Conservation (phyloP, 2,797 vertebrate genomes). For the Psittacula derbiana region DNA sequence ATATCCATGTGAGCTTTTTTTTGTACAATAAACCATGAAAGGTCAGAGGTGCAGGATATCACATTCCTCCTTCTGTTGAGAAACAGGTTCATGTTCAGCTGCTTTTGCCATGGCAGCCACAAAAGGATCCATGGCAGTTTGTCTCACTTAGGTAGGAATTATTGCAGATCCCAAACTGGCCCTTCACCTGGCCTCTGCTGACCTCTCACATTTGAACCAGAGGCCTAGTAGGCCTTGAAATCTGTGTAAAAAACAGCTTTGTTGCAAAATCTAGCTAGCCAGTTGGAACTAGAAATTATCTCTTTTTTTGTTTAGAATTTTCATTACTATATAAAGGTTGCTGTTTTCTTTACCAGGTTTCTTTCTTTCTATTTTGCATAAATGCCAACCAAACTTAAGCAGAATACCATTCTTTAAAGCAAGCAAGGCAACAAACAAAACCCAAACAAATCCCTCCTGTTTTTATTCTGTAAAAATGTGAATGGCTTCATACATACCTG, state of each 20-base stretch:
- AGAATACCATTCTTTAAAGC: not conserved
- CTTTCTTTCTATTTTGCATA: not conserved
- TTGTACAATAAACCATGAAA: not conserved
- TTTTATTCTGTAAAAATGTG: not conserved
- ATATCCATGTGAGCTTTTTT: not conserved
- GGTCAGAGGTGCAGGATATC: not conserved
- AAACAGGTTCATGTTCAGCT: not conserved
- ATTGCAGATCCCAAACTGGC: not conserved
- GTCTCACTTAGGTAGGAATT: not conserved
- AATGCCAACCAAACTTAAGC: not conserved
- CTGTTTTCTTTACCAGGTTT: not conserved
- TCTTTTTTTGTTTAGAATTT: not conserved
- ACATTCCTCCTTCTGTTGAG: not conserved
- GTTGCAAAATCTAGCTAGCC: not conserved
- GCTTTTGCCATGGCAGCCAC: not conserved
- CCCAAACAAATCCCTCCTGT: fast-evolving
- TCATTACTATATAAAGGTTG: not conserved
- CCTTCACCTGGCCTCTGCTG: not conserved
- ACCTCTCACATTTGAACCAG: not conserved
- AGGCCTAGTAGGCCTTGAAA: not conserved
- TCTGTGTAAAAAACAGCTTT: not conserved
- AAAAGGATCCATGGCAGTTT: not conserved
- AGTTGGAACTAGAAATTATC: not conserved
- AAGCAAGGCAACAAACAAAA: not conserved
- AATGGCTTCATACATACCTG: not conserved